These are phyloP conservation scores for Apodemia hepburni DNA, from an alignment of 2,888 invertebrate species.

Conservation along the genomic window DNA sequence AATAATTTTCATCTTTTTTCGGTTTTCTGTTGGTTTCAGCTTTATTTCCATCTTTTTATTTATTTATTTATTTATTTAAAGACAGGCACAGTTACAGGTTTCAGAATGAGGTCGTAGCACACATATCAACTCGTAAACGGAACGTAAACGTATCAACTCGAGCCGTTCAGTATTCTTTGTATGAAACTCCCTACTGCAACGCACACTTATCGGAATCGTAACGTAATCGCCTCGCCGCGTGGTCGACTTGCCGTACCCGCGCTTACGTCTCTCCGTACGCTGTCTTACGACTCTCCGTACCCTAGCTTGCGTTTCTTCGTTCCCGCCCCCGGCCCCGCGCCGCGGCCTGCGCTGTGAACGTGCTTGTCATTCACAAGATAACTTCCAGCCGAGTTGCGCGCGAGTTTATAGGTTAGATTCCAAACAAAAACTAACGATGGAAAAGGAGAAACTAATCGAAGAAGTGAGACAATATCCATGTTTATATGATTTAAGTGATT, in stretches of 20 bases:
- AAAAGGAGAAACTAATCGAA: constrained; percentile 33
- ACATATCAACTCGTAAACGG: constrained; percentile 18
- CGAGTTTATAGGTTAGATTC: constrained; percentile 9
- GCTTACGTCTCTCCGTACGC: constrained; percentile 27
- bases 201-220: too few relatives aligned
- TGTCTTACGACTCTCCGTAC: constrained; percentile 28
- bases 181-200: too few relatives aligned
- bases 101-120: constrained; percentile 23
- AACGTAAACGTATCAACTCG: constrained; percentile 15
- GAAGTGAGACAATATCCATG: constrained; percentile 35
- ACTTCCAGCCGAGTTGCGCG: constrained; percentile 8
- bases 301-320: not conserved
- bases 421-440: constrained; percentile 22
- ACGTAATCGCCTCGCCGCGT: constrained; percentile 25
- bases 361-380: not conserved
- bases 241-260: constrained; percentile 26
- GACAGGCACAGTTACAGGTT: too few relatives aligned
- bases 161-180: too few relatives aligned
- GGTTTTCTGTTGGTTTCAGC: too few relatives aligned
- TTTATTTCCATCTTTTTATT: too few relatives aligned
- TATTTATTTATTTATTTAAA: too few relatives aligned
- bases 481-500: constrained; percentile 32
- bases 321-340: not conserved
- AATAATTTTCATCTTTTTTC: too few relatives aligned
- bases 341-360: not conserved